These are phyloP conservation scores for Platycheirus albimanus DNA, from an alignment of 2,888 invertebrate species.

Conservation along the genomic window DNA sequence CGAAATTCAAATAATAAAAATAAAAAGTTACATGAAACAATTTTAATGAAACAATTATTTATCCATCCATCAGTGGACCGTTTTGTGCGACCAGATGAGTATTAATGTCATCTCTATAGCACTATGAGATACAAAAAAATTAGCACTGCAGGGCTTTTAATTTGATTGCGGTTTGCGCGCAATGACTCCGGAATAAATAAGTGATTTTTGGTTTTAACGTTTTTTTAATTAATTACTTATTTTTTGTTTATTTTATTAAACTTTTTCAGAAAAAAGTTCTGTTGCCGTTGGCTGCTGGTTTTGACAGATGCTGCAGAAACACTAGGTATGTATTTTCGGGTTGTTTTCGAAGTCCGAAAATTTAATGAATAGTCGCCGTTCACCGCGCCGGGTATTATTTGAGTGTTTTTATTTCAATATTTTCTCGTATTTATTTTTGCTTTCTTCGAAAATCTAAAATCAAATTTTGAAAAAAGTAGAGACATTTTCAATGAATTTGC, in stretches of 20 bases:
- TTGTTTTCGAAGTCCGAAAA: constrained; percentile 45
- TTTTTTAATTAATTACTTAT: constrained; percentile 12
- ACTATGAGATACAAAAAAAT: not conserved
- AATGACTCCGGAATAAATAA: constrained; percentile 54
- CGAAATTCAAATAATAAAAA: constrained; percentile 7
- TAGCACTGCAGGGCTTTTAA: constrained; percentile 29
- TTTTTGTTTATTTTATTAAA: constrained; percentile 21
- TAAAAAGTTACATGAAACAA: constrained; percentile 30
- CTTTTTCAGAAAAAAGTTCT: not conserved
- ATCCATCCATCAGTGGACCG: constrained; percentile 51
- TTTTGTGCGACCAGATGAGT: constrained; percentile 32
- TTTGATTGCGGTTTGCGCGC: constrained; percentile 36
- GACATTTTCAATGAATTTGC: not conserved
- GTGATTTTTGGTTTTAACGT: not conserved
- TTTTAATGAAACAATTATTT: constrained; percentile 70
- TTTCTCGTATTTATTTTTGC: not conserved
- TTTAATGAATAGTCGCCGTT: too few relatives aligned
- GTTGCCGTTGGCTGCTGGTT: not conserved
- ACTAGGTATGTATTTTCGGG: constrained; percentile 41
- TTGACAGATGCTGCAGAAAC: constrained; percentile 19
- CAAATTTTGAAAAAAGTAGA: too few relatives aligned
- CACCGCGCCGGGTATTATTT: not conserved
- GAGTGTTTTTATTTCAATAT: not conserved
- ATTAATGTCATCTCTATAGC: constrained; percentile 34
- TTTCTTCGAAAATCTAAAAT: not conserved